Evolutionary conservation across 2,888 invertebrate genomes (phyloP).

Genomic region (Aphrophora alni): DNA sequence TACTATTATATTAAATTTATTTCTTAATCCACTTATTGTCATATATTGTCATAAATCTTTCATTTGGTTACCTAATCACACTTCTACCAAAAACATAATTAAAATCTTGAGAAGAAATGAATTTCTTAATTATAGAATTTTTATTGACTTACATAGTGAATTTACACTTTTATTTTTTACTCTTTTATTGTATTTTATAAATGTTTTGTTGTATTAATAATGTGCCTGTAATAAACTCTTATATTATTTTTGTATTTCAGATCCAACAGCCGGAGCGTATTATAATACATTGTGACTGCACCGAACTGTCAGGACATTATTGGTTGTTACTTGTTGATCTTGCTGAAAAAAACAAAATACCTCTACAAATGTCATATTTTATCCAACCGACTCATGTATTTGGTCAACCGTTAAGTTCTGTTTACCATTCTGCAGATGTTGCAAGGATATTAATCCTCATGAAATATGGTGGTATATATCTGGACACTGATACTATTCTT

Average conservation of each 20-base stretch:
- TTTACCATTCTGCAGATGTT: slow-evolving; percentile 57
- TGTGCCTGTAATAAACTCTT: too few relatives aligned
- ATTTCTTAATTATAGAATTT: too few relatives aligned
- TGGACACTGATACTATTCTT: slow-evolving; percentile 56
- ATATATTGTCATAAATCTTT: too few relatives aligned
- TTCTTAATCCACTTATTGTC: too few relatives aligned
- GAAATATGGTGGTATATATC: slow-evolving; percentile 56
- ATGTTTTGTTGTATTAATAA: too few relatives aligned
- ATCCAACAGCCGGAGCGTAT: slow-evolving; percentile 50
- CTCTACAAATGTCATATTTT: slow-evolving; percentile 44
- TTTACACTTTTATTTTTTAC: too few relatives aligned
- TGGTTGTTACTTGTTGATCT: slow-evolving; percentile 48
- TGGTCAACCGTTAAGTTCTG: slow-evolving; percentile 55
- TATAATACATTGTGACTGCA: slow-evolving; percentile 54
- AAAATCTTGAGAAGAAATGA: too few relatives aligned
- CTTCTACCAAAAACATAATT: too few relatives aligned
- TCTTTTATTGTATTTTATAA: too few relatives aligned
- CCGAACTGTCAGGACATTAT: slow-evolving; percentile 49
- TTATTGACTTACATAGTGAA: too few relatives aligned
- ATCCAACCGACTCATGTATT: slow-evolving; percentile 56
- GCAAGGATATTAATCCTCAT: slow-evolving; percentile 55
- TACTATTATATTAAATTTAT: too few relatives aligned
- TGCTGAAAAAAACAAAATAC: slow-evolving; percentile 35
- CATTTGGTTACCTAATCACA: too few relatives aligned
- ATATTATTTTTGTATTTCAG: slow-evolving; percentile 2